Conservation (phyloP, 1,140 invertebrate species). For the Meloidogyne exigua region DNA sequence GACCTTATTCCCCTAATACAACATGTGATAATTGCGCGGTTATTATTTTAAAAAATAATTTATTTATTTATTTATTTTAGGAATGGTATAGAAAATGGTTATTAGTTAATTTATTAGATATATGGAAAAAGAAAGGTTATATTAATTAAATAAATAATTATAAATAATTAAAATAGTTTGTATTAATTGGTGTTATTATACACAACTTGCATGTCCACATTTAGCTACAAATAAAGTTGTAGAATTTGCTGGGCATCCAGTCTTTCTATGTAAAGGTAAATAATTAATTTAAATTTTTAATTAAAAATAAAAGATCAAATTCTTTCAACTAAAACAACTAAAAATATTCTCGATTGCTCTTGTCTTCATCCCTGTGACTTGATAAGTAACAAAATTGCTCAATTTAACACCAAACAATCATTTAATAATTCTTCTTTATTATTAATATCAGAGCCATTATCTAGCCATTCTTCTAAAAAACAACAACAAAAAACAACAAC, state of each 20-base stretch:
- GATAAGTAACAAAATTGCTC: neutral
- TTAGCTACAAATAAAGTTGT: conserved; percentile 55
- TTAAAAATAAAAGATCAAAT: conserved; percentile 42
- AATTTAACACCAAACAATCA: neutral
- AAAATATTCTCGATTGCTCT: conserved; percentile 30
- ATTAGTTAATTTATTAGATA: conserved; percentile 54
- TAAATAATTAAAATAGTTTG: conserved; percentile 33
- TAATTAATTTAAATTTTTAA: neutral
- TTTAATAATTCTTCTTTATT: neutral
- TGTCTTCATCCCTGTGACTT: conserved; percentile 57
- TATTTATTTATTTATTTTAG: conserved; percentile 39
- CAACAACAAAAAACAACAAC: neutral
- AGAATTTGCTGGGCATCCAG: conserved; percentile 61
- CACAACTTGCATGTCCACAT: conserved; percentile 62
- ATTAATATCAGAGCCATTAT: too few species aligned
- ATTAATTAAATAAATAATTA: neutral
- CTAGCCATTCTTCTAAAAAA: neutral
- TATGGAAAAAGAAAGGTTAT: conserved; percentile 50
- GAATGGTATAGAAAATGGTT: conserved; percentile 63
- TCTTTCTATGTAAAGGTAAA: conserved; percentile 59
- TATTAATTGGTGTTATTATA: conserved; percentile 64
- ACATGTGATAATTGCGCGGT: conserved; percentile 61
- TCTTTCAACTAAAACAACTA: conserved; percentile 33
- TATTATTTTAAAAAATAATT: neutral
- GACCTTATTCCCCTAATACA: conserved; percentile 63